Base-by-base conservation (phyloP, 2,797 vertebrate species). In the Phalanger gymnotis region DNA sequence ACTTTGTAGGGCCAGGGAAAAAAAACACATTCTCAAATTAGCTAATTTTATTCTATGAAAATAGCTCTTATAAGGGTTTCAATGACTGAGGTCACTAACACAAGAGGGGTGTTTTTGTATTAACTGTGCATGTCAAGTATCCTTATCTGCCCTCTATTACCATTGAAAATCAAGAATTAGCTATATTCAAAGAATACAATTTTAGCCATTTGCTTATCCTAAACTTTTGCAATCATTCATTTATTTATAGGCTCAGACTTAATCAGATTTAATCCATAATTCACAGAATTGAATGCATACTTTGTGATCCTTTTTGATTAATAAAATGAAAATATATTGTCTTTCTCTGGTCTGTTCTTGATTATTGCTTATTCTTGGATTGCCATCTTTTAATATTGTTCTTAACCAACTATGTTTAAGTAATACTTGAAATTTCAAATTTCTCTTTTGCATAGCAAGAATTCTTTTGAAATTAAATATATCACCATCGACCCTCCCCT, bases 341-440 rank as follows among this genome's bases (percentile, higher is more conserved):
- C 10, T 27, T 31, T 34, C 1, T 52, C 52, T 95, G 1, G 3
- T 92, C 19, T 54, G 52, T 6, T 93, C 14, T 87, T 89, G 47
- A n/a, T 96, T 87, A 27, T 58, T 30, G 66, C 4, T 81, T 22
- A 53, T 40, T 40, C 66, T 40, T 66, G 95, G 58, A 57, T 89
- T 57, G 13, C 57, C 34, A 19, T 94, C 28, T 93, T 92, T 58
- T 7, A 57, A 2, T 30, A 57, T 53, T 58, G 53, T 66, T 91
- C 94, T 91, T 30, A 92, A 51, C 9, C 58, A 92, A 40, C 53
- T 93, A 47, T 10, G 54, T 47, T 58, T 52, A 19, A 95, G 91
- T 94, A 94, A 89, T 55, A 89, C 51, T 91, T 73, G 55, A 91
- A 53, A 94, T 94, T 3, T 92, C 54, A 61, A 12, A 11, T 91